Evolutionary conservation across 2,113 vertebrate genomes (phyloP), one percentile per base, ranked within the genome.

Genomic region (Mungos mungo): DNA sequence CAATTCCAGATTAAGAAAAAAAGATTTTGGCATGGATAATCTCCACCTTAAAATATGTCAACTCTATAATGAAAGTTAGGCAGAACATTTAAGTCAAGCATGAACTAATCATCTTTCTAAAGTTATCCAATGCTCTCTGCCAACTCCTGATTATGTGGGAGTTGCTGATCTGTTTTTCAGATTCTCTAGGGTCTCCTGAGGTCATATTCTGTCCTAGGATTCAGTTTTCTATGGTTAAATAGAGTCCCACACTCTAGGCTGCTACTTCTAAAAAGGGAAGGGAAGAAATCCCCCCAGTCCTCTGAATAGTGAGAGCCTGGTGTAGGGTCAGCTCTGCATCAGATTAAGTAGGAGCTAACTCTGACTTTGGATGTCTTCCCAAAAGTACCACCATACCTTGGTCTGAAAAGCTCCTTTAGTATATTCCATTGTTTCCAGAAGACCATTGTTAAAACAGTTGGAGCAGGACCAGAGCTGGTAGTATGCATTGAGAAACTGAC

Each of bases 21-120:
- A 77, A 93, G 29, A 52, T 65, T 45, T 84, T 93, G 87, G 90
- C 41, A 41, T 38, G 33, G 83, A 54, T 96, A 94, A 88, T 71
- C 69, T 85, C 57, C 54, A 88, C 47, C 69, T 92, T 57, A 63
- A 90, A 91, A 41, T 91, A 68, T 71, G 31, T 94, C 74, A 96
- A 52, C 38, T 74, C 0, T 38, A 52, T 85, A 95, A 95, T 94
- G 71, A 96, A 96, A 90, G 82, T 90, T 93, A 93, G 72, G 74
- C 77, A 97, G 97, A 95, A 80, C 45, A 76, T 96, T 96, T 57
- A 90, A 97, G 52, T 96, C 72, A 96, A 33, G 90, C 66, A 41
- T 5, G 63, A 90, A 65, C 76, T 85, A 94, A 95, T 95, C 69
- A 76, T 94, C 66, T 93, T 91, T 85, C 92, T 97, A 94, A 96